Conservation (phyloP, 2,113 vertebrate species). For the Pogona vitticeps region DNA sequence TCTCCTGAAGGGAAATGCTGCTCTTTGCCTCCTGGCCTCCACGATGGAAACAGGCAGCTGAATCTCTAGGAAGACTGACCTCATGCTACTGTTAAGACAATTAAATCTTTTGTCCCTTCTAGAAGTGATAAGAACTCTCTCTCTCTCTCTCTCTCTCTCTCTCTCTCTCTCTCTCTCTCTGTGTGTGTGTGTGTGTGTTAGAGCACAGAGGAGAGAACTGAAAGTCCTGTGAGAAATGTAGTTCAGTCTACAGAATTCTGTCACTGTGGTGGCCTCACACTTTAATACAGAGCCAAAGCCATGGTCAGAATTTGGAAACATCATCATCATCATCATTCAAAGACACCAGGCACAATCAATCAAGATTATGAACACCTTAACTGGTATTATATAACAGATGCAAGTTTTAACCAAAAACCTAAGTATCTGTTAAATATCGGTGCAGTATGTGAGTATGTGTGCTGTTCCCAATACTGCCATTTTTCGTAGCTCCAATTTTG, state of each 20-base stretch:
- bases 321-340: too few relatives aligned
- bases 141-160: too few relatives aligned
- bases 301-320: background rate
- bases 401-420: too few relatives aligned
- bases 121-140: constrained; percentile 29
- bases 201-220: background rate
- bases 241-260: constrained; percentile 4
- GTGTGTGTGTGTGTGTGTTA: background rate
- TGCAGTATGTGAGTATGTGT: too few relatives aligned
- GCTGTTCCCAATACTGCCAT: too few relatives aligned
- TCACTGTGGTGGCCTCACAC: background rate
- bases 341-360: too few relatives aligned
- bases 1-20: constrained; percentile 72
- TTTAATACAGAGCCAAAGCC: background rate
- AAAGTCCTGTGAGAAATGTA: background rate
- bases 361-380: too few relatives aligned
- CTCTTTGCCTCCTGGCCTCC: constrained; percentile 64
- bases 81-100: constrained; percentile 40
- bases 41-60: constrained; percentile 69
- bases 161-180: too few relatives aligned
- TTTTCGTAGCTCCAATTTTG: too few relatives aligned
- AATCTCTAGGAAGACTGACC: constrained; percentile 67
- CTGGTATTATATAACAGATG: too few relatives aligned
- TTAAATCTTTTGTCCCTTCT: constrained; percentile 64
- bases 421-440: too few relatives aligned